Conservation (phyloP, 1,140 invertebrate species). For the Zaprionus inermis region DNA sequence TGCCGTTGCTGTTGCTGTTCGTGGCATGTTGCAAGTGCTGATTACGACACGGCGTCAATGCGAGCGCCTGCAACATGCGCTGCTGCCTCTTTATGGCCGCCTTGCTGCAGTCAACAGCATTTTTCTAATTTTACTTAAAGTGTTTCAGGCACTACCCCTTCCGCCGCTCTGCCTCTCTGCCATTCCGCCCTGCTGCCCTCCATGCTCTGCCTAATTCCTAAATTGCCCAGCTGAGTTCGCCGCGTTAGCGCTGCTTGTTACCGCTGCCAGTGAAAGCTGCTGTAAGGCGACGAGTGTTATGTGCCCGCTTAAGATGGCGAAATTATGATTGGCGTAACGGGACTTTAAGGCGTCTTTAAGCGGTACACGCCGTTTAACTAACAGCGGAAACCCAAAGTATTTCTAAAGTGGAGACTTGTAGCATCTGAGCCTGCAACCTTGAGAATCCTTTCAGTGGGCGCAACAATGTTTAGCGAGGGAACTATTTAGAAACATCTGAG, state of each 20-base stretch:
- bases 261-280: slow-evolving; percentile 66
- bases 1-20: slow-evolving; percentile 34
- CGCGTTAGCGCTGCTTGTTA: slow-evolving; percentile 34
- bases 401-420: background rate
- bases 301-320: slow-evolving; percentile 56
- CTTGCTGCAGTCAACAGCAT: slow-evolving; percentile 43
- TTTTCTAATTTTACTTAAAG: slow-evolving; percentile 57
- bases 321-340: slow-evolving; percentile 63
- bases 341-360: slow-evolving; percentile 14
- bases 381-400: slow-evolving; percentile 17
- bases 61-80: slow-evolving; percentile 57
- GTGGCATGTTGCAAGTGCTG: slow-evolving; percentile 70
- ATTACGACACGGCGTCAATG: slow-evolving; percentile 54
- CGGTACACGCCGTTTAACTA: slow-evolving; percentile 14
- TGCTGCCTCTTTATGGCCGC: slow-evolving; percentile 52
- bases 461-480: background rate
- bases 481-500: no score
- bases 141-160: background rate
- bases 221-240: slow-evolving; percentile 54
- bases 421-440: background rate
- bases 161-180: background rate
- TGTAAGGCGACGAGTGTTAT: slow-evolving; percentile 53
- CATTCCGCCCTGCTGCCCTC: background rate
- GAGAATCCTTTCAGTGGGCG: background rate
- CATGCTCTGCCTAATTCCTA: slow-evolving; percentile 65